These are phyloP conservation scores for Sigmodon hispidus DNA, from an alignment of 2,113 vertebrate genomes.

Conservation along the genomic window DNA sequence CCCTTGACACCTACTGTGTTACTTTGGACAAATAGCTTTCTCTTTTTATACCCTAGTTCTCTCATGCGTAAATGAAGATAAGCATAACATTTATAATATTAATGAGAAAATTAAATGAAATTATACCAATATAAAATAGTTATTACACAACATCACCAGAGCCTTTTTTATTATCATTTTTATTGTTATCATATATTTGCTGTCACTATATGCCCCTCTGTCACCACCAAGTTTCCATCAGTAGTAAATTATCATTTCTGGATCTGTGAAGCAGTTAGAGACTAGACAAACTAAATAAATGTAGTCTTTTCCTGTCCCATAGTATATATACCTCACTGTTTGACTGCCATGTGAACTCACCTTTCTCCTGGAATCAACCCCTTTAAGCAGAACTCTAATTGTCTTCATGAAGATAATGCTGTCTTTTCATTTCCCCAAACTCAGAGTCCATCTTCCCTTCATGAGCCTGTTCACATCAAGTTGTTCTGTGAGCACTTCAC, in stretches of 20 bases:
- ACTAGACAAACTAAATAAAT: background rate
- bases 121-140: background rate
- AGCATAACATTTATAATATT: background rate
- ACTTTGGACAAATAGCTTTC: background rate
- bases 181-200: background rate
- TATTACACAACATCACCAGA: background rate
- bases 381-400: background rate
- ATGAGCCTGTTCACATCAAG: background rate
- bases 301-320: background rate
- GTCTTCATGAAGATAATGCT: background rate
- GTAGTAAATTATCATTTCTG: background rate
- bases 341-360: background rate
- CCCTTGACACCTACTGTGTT: background rate
- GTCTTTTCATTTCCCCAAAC: background rate
- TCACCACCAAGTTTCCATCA: background rate
- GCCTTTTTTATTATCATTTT: background rate
- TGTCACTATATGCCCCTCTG: background rate
- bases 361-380: background rate
- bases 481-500: background rate
- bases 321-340: background rate
- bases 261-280: background rate
- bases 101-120: slow-evolving; percentile 22
- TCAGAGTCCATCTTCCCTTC: background rate
- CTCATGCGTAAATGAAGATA: background rate
- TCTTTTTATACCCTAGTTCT: background rate